Conservation (phyloP, 1,140 invertebrate genomes). For the Cardiocondyla obscurior region DNA sequence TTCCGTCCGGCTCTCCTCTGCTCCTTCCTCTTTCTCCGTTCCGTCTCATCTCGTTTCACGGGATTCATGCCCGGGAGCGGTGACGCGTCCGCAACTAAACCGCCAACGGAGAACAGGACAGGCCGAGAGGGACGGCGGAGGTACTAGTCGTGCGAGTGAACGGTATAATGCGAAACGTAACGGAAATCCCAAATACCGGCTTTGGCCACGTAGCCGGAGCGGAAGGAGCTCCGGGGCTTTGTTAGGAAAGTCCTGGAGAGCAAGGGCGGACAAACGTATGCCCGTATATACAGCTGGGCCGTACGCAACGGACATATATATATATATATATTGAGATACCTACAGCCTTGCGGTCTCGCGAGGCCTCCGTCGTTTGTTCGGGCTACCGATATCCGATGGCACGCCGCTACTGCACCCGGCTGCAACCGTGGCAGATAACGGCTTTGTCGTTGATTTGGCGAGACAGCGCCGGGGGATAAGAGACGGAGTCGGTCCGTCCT, state of each 20-base stretch:
- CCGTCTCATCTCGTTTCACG: slow-evolving; percentile 35
- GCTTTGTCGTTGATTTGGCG: slow-evolving; percentile 39
- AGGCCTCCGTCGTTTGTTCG: slow-evolving; percentile 51
- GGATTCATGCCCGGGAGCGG: slow-evolving; percentile 46
- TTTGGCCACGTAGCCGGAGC: slow-evolving; percentile 54
- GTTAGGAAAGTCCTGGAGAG: slow-evolving; percentile 46
- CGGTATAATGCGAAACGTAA: not conserved
- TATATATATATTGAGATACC: slow-evolving; percentile 47
- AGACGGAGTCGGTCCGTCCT: slow-evolving; percentile 23
- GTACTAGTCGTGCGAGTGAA: not conserved
- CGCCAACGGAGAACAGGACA: not conserved
- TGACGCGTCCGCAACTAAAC: slow-evolving; percentile 58
- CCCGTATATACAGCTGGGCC: slow-evolving; percentile 14
- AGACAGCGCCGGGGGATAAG: slow-evolving; percentile 30
- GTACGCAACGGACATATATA: slow-evolving; percentile 53
- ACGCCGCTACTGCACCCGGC: not conserved
- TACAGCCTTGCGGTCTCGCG: slow-evolving; percentile 40
- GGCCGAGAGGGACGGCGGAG: not conserved
- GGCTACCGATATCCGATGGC: slow-evolving; percentile 42
- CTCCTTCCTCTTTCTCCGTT: not conserved
- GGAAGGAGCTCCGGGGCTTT: slow-evolving; percentile 43
- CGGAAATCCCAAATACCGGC: slow-evolving; percentile 53
- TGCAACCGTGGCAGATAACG: not conserved
- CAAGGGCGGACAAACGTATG: slow-evolving; percentile 19
- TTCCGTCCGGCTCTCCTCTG: not conserved